phyloP scores from a whole-genome alignment of 35 echinoderm and acorn worm genomes.

The Heliocidaris tuberculata region DNA sequence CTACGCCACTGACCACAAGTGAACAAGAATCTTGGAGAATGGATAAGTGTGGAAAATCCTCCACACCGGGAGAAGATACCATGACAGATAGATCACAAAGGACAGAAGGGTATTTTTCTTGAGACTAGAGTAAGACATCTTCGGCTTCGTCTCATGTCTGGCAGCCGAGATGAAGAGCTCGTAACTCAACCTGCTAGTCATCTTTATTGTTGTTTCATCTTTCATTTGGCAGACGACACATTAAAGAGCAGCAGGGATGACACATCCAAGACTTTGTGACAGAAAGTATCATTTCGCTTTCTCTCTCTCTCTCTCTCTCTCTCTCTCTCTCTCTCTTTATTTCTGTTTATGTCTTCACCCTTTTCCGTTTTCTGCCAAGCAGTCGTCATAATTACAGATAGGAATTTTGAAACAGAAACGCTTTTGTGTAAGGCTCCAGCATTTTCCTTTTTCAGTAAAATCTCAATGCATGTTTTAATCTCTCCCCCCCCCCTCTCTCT shows the following conservation, averaged over 20 bases:
- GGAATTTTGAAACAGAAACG: no score
- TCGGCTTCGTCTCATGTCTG: slow-evolving; percentile 39
- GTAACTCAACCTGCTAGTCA: neutral
- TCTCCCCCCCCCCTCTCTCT: neutral
- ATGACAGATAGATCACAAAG: neutral
- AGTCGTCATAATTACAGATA: no score
- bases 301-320: neutral
- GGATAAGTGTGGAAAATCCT: neutral
- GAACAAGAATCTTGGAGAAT: no score
- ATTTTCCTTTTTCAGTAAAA: no score
- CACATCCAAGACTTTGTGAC: slow-evolving; percentile 23
- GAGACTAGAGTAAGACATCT: neutral
- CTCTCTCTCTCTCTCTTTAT: neutral
- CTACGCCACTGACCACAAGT: no score
- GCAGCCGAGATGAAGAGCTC: slow-evolving; percentile 18
- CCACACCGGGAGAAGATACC: neutral
- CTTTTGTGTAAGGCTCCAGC: no score
- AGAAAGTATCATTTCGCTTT: neutral
- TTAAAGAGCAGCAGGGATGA: neutral
- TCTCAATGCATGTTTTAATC: no score
- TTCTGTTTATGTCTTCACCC: neutral
- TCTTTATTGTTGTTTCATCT: slow-evolving; percentile 28
- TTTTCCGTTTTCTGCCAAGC: neutral
- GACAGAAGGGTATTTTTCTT: neutral
- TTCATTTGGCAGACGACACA: slow-evolving; percentile 39